phyloP scores from a whole-genome alignment of 2,113 vertebrate species.

The Indicator maculatus region DNA sequence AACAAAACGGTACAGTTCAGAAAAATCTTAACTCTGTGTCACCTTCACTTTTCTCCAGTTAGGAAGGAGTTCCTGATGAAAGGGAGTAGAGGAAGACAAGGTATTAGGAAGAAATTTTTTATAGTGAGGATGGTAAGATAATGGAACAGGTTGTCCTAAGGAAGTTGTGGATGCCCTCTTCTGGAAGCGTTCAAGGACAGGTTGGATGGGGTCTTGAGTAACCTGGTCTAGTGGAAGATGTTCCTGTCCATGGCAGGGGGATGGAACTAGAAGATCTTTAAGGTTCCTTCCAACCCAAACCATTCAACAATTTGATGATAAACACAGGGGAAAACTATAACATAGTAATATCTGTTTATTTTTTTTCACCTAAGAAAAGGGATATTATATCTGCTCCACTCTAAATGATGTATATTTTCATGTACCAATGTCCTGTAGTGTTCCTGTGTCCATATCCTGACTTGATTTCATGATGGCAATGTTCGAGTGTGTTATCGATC shows the following conservation, averaged over 20 bases:
- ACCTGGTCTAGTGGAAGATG: no score
- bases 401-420: neutral
- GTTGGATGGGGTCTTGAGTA: no score
- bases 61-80: neutral
- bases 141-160: no score
- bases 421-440: neutral
- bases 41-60: neutral
- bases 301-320: no score
- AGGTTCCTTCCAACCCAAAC: no score
- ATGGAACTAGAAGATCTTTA: no score
- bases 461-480: neutral
- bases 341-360: accelerated
- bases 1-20: neutral
- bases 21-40: neutral
- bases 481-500: neutral
- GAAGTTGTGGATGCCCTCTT: no score
- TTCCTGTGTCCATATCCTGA: neutral
- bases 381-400: neutral
- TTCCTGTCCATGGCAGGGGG: no score
- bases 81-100: no score
- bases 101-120: no score
- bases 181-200: no score
- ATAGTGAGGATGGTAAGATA: no score
- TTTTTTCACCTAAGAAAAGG: neutral
- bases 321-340: neutral